Evolutionary conservation across 2,797 vertebrate genomes (phyloP), one percentile per base, ranked within the genome.

Genomic region (Delichon dasypus): DNA sequence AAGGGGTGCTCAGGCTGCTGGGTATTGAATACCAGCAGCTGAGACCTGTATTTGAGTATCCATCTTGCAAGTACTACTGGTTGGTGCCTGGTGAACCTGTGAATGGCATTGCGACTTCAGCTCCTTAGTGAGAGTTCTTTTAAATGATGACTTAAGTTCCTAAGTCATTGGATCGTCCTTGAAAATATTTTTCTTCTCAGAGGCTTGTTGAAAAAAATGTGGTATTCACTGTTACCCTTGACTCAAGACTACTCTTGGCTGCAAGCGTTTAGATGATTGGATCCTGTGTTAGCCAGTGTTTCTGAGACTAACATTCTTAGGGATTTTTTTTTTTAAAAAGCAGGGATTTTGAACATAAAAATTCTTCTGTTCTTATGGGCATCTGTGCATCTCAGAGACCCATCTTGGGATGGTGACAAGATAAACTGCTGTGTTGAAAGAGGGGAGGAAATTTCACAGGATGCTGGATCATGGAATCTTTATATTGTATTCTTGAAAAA

Each of bases 311-410:
- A 17, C 10, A n/a, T 5, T 10, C 71, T 42, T 30, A 13, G 10
- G 57, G 40, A 27, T 42, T 23, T 15, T 8, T 18, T n/a, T 19
- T 30, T 48, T 12, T 19, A 8, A 26, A 79, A 32, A 66, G 4
- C 2, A 40, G 1, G 0, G 6, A 71, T 72, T 55, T n/a, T 60
- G 5, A 70, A 27, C 53, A 50, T 47, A 44, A 42, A 40, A 75
- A 16, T 2, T 60, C 10, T 7, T 70, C 8, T 36, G 21, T 60
- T 81, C 22, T 50, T 57, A 6, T 42, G 36, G 58, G 20, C 21
- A 65, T 32, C 9, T 0, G 0, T 1, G 3, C 17, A 40, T 16
- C 27, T 61, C 8, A 34, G 50, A 58, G 42, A 22, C 20, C 19
- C 5, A 10, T 40, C 21, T 32, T 77, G 68, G 17, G 42, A 30